Evolutionary conservation across 2,113 vertebrate species (phyloP).

Genomic region (Phoxinus phoxinus): DNA sequence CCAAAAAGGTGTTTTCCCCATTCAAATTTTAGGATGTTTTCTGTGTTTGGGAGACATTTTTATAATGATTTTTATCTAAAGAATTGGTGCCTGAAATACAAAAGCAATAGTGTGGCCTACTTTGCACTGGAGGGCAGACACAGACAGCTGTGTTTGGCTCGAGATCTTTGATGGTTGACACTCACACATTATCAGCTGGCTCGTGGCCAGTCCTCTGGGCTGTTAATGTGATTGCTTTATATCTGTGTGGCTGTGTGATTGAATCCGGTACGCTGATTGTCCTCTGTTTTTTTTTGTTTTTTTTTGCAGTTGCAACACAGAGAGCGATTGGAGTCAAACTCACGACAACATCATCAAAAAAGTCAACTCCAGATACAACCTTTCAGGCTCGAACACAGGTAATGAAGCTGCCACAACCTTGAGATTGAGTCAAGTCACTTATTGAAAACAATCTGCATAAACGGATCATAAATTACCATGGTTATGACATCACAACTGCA

Average conservation of each 20-base stretch:
- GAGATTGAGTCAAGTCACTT: background rate
- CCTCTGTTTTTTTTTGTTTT: background rate
- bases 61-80: background rate
- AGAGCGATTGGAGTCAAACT: slow-evolving; percentile 97
- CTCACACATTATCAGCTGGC: slow-evolving; percentile 16
- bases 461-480: background rate
- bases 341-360: slow-evolving; percentile 99
- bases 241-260: slow-evolving; percentile 4
- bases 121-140: slow-evolving; percentile 55
- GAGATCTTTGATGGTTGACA: background rate
- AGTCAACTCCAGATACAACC: slow-evolving; percentile 92
- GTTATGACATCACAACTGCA: background rate
- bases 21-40: background rate
- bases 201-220: background rate
- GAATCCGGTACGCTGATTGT: background rate
- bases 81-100: background rate
- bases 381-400: slow-evolving; percentile 97
- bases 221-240: slow-evolving; percentile 13
- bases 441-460: background rate
- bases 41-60: background rate
- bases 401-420: background rate
- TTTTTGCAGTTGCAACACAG: slow-evolving; percentile 91
- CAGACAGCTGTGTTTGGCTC: slow-evolving; percentile 44
- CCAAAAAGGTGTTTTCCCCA: background rate
- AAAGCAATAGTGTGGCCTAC: slow-evolving; percentile 62